Percentiles rank a stretch among this genome's conserved stretches.
Conservation (phyloP, 2,888 invertebrate genomes). For the Eupithecia insigniata region DNA sequence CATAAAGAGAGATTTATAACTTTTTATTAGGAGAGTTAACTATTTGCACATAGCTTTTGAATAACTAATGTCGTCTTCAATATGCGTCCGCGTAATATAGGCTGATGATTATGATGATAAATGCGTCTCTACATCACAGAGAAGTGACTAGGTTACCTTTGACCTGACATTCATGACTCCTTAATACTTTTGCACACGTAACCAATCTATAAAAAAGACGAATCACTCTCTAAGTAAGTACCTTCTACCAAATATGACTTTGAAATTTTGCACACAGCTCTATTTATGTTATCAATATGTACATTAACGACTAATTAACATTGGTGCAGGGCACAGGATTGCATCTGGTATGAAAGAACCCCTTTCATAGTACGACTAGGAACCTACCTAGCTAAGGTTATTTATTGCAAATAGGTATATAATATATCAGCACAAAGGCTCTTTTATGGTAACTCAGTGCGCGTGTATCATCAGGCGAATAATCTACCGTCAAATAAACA, state of each 20-base stretch:
- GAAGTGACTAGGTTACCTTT: not conserved
- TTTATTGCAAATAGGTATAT: not conserved
- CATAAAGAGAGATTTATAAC: not conserved
- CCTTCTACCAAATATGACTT: not conserved
- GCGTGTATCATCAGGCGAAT: not conserved
- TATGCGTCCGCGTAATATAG: not conserved
- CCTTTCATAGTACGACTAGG: slow-evolving; percentile 3
- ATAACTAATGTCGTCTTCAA: not conserved
- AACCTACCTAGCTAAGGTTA: not conserved
- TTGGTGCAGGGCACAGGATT: slow-evolving; percentile 44
- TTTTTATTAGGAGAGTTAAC: too few relatives aligned
- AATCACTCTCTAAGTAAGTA: not conserved
- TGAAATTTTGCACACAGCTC: slow-evolving; percentile 9
- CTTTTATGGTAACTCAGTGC: not conserved
- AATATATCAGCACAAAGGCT: not conserved
- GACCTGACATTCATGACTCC: slow-evolving; percentile 33
- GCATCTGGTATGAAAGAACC: slow-evolving; percentile 19
- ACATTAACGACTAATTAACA: slow-evolving; percentile 65
- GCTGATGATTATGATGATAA: not conserved
- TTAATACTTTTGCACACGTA: slow-evolving; percentile 66
- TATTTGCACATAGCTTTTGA: not conserved
- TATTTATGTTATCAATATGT: slow-evolving; percentile 52
- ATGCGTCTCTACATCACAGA: not conserved
- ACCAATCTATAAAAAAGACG: slow-evolving; percentile 39
- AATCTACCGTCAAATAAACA: not conserved